A percentile compares a stretch with the other conserved stretches of the same genome.
Conservation (phyloP, 2,888 invertebrate species). For the Girardia tigrina region DNA sequence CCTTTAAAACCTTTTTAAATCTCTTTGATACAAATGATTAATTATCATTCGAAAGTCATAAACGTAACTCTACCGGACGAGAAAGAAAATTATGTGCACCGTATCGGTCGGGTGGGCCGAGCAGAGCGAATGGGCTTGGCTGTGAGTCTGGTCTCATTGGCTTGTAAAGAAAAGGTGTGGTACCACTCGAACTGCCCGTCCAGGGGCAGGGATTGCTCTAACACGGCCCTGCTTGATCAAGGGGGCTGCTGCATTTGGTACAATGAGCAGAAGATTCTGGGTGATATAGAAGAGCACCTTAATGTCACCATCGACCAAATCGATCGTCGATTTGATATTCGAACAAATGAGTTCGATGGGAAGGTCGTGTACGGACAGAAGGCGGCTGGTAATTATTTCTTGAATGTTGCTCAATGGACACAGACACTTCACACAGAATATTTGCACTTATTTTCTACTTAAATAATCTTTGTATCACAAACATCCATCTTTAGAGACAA, state of each 20-base stretch:
- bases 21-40: too few species aligned
- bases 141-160: slow-evolving; percentile 76
- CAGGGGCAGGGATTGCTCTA: slow-evolving; percentile 66
- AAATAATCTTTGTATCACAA: too few species aligned
- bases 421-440: too few species aligned
- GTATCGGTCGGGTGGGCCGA: slow-evolving; percentile 94
- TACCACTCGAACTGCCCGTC: slow-evolving; percentile 77
- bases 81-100: slow-evolving; percentile 94
- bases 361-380: slow-evolving; percentile 95
- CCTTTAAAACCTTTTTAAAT: too few species aligned
- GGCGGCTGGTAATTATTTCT: too few species aligned
- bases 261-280: slow-evolving; percentile 76
- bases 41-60: slow-evolving; percentile 69
- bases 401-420: too few species aligned
- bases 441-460: too few species aligned
- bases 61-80: slow-evolving; percentile 97
- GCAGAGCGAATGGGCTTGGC: slow-evolving; percentile 97
- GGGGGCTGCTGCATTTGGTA: slow-evolving; percentile 98
- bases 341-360: slow-evolving; percentile 86
- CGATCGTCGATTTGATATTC: slow-evolving; percentile 69
- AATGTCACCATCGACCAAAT: slow-evolving; percentile 80
- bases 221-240: slow-evolving; percentile 70
- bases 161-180: slow-evolving; percentile 73
- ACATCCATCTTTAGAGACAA: too few species aligned
- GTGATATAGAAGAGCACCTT: slow-evolving; percentile 89